Conservation (phyloP, 2,113 vertebrate genomes). For the Amblyopsis rosae region DNA sequence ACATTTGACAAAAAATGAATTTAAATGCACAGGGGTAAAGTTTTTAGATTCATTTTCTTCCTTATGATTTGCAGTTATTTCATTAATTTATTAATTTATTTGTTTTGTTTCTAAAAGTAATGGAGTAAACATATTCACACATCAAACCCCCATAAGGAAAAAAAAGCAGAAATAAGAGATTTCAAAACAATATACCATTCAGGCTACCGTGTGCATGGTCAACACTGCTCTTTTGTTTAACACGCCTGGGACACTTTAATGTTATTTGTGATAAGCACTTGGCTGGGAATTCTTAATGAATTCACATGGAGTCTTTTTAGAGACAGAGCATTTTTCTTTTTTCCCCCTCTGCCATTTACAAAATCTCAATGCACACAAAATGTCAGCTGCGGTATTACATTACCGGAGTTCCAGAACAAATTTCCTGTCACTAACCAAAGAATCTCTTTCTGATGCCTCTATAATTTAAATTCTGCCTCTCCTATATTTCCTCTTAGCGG, state of each 20-base stretch:
- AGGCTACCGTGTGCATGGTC: slow-evolving; percentile 25
- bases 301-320: slow-evolving; percentile 46
- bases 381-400: slow-evolving; percentile 72
- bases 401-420: slow-evolving; percentile 61
- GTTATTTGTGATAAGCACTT: slow-evolving; percentile 24
- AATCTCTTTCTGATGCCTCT: slow-evolving; percentile 42
- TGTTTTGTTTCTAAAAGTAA: not conserved
- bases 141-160: not conserved
- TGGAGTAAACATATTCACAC: not conserved
- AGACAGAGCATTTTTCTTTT: slow-evolving; percentile 54
- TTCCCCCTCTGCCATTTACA: slow-evolving; percentile 53
- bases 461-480: slow-evolving; percentile 46
- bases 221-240: slow-evolving; percentile 19
- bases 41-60: not conserved
- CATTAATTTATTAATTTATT: not conserved
- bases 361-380: slow-evolving; percentile 66
- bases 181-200: slow-evolving; percentile 14
- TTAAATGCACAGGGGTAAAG: not conserved
- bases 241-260: slow-evolving; percentile 21
- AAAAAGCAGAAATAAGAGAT: slow-evolving; percentile 2
- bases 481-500: slow-evolving; percentile 48
- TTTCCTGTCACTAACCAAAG: slow-evolving; percentile 63
- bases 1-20: not conserved
- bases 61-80: not conserved
- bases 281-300: slow-evolving; percentile 56